Percentiles rank a stretch among this genome's conserved stretches.
phyloP scores from a whole-genome alignment of 2,888 invertebrate genomes.

The Acleris holmiana region DNA sequence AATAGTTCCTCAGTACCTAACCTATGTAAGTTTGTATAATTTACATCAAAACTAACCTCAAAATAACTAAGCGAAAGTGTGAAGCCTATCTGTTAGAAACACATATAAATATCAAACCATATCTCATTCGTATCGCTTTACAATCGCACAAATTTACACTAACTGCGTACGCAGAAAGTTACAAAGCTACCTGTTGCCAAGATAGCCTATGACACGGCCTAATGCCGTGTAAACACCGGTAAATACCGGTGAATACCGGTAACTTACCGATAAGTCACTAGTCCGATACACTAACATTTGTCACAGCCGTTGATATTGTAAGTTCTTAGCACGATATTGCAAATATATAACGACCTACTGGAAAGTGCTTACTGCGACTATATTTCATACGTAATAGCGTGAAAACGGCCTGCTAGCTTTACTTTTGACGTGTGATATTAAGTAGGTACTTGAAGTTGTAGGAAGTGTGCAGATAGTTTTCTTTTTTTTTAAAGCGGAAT shows the following conservation, averaged over 20 bases:
- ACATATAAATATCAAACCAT: neutral
- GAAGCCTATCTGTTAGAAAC: neutral
- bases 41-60: neutral
- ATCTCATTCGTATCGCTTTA: neutral
- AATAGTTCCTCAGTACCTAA: too few relatives aligned
- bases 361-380: conserved; percentile 1
- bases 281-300: conserved; percentile 25
- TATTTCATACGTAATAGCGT: conserved; percentile 20
- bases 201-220: conserved; percentile 39
- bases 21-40: too few relatives aligned
- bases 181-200: conserved; percentile 35
- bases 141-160: conserved; percentile 23
- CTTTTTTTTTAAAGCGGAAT: too few relatives aligned
- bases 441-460: neutral
- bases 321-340: conserved; percentile 9
- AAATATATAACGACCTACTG: conserved; percentile 19
- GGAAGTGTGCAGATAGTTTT: conserved; percentile 3
- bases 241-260: conserved; percentile 23
- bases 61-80: neutral
- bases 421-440: conserved; percentile 7
- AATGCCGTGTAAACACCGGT: conserved; percentile 32
- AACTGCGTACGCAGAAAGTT: conserved; percentile 16
- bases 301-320: conserved; percentile 18
- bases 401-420: conserved; percentile 28
- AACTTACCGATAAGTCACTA: conserved; percentile 17